Conservation (phyloP, 1,140 invertebrate genomes). For the Samia ricini region DNA sequence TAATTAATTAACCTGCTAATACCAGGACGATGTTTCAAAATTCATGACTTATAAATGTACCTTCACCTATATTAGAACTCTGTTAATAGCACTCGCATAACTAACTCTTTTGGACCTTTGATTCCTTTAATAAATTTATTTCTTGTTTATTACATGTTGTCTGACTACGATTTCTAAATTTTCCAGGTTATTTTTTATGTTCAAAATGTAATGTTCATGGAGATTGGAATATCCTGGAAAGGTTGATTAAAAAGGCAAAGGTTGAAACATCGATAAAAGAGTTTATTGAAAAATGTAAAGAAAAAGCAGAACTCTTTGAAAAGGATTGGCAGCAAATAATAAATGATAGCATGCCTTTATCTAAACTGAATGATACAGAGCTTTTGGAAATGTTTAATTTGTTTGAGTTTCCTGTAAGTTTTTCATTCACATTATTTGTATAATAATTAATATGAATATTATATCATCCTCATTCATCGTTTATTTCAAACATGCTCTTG, state of each 20-base stretch:
- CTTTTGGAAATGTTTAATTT: conserved; percentile 69
- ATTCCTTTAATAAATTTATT: too few species aligned
- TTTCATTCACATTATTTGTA: conserved; percentile 22
- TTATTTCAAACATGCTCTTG: conserved; percentile 4
- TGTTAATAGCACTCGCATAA: too few species aligned
- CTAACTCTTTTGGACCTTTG: too few species aligned
- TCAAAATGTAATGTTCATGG: conserved; percentile 79
- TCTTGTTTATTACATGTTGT: not conserved
- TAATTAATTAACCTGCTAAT: not conserved
- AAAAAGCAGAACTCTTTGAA: conserved; percentile 49
- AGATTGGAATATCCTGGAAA: conserved; percentile 78
- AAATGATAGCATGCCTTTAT: conserved; percentile 51
- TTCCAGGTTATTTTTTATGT: conserved; percentile 82
- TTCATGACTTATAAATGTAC: too few species aligned
- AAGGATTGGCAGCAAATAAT: conserved; percentile 66
- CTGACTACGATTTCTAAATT: conserved; percentile 1
- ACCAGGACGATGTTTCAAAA: too few species aligned
- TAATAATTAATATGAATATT: too few species aligned
- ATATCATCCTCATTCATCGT: too few species aligned
- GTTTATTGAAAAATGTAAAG: conserved; percentile 54
- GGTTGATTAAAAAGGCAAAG: conserved; percentile 70
- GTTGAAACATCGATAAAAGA: conserved; percentile 57
- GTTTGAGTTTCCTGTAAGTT: conserved; percentile 80
- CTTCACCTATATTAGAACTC: too few species aligned
- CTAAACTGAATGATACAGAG: conserved; percentile 61